phyloP scores from a whole-genome alignment of 2,113 vertebrate species.

The Brienomyrus longianalis region DNA sequence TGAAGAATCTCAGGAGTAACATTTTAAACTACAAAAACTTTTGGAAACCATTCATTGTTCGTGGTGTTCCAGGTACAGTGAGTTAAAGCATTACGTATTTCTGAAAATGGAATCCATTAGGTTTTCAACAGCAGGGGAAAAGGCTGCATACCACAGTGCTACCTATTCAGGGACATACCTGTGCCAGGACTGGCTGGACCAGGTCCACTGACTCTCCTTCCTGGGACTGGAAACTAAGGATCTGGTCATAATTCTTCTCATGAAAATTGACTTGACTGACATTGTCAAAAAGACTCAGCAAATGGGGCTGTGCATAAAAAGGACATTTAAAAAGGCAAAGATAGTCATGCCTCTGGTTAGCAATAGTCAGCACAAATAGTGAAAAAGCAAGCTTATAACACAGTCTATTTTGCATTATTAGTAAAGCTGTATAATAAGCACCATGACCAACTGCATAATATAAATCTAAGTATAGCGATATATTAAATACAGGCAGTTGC shows the following conservation, averaged over 20 bases:
- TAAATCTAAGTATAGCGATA: not conserved
- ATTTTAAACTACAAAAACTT: not conserved
- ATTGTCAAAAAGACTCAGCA: constrained; percentile 78
- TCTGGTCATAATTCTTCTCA: constrained; percentile 70
- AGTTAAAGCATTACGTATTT: not conserved
- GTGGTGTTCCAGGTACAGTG: not conserved
- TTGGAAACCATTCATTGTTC: not conserved
- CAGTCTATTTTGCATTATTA: not conserved
- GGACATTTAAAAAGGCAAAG: constrained; percentile 6
- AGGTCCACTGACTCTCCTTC: constrained; percentile 74
- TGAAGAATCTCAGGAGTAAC: not conserved
- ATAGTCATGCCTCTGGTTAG: not conserved
- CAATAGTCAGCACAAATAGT: not conserved
- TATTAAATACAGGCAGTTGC: too few relatives aligned
- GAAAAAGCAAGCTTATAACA: not conserved
- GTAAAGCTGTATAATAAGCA: not conserved
- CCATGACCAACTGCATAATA: not conserved
- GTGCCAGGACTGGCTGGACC: constrained; percentile 64
- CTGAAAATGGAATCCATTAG: not conserved
- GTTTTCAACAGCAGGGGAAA: not conserved
- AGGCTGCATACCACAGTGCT: not conserved
- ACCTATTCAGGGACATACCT: constrained; percentile 53
- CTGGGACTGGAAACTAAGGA: constrained; percentile 71
- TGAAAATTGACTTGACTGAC: constrained; percentile 76
- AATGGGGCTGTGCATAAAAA: constrained; percentile 59